phyloP scores from a whole-genome alignment of 2,797 vertebrate genomes.

The Sebastes ruberrimus region DNA sequence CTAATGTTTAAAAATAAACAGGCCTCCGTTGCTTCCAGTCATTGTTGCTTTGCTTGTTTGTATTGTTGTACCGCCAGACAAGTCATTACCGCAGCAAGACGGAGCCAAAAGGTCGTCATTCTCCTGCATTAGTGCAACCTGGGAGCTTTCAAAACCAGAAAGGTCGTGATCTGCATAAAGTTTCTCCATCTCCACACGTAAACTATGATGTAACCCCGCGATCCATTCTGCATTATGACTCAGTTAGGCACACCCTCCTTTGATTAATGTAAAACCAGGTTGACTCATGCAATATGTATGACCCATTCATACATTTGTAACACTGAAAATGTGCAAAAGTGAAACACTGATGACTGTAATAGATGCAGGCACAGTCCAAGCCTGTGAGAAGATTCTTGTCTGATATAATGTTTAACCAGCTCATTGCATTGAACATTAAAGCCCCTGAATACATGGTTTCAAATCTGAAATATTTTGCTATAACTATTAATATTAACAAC shows the following conservation, averaged over 20 bases:
- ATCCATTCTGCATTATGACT: background rate
- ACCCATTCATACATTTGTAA: background rate
- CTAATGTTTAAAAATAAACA: constrained; percentile 30
- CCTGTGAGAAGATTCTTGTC: background rate
- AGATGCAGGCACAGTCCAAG: background rate
- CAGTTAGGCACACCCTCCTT: background rate
- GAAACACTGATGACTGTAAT: background rate
- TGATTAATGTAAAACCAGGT: background rate
- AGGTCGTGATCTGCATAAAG: constrained; percentile 49
- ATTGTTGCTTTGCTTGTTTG: constrained; percentile 31
- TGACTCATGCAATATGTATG: background rate
- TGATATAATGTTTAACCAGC: background rate
- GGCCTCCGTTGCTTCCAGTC: background rate
- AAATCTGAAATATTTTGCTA: background rate
- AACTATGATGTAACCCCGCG: background rate
- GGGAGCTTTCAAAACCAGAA: constrained; percentile 34
- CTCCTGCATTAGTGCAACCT: constrained; percentile 17
- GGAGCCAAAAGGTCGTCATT: constrained; percentile 36
- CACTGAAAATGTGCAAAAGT: background rate
- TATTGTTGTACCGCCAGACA: constrained; percentile 28
- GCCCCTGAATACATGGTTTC: background rate
- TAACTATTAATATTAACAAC: background rate
- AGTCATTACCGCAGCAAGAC: constrained; percentile 28
- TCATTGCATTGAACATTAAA: background rate
- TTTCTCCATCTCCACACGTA: constrained; percentile 21